Evolutionary conservation across 2,113 vertebrate genomes (phyloP), one percentile per base, ranked within the genome.

Genomic region (Daphoenositta chrysoptera): DNA sequence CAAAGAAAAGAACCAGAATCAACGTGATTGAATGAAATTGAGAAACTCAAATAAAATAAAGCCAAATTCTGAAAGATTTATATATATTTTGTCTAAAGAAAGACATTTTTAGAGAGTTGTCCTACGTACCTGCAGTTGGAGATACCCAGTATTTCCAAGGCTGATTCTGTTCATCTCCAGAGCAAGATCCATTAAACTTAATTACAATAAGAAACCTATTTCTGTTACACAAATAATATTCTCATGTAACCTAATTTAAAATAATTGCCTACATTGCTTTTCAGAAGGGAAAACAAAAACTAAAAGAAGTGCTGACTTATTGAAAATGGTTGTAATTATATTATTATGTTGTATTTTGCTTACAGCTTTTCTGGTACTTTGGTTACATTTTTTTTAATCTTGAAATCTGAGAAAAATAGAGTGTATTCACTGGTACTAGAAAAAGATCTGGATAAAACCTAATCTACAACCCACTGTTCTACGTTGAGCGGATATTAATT

Each of bases 161-260:
- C 48, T 66, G 85, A 79, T 73, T 94, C 93, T 87, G 60, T 90
- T 95, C 89, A 70, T 96, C 87, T 97, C 61, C 15, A 85, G 76
- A 96, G 81, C 27, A 68, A 91, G 80, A 88, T 90, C 85, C 90
- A 96, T 98, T 97, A 97, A 97, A 97, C 94, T 97, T 97, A 97
- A 97, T 98, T 98, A 97, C 78, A 96, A 96, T 96, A 87, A 94
- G 94, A 98, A 98, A 95, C 78, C 75, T 96, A 96, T 97, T 97
- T 97, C 95, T 96, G 82, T 97, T 98, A 96, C 94, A 97, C 95
- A 98, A 98, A 98, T 97, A 98, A 97, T 98, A 97, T 97, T 97
- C 97, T 98, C 95, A 95, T 73, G 51, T 97, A 98, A 96, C 95
- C 95, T 96, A 97, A 98, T 98, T 97, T 98, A 97, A 98, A 98